Evolutionary conservation across 2,797 vertebrate species (phyloP).

Genomic region (Pseudopleuronectes americanus): DNA sequence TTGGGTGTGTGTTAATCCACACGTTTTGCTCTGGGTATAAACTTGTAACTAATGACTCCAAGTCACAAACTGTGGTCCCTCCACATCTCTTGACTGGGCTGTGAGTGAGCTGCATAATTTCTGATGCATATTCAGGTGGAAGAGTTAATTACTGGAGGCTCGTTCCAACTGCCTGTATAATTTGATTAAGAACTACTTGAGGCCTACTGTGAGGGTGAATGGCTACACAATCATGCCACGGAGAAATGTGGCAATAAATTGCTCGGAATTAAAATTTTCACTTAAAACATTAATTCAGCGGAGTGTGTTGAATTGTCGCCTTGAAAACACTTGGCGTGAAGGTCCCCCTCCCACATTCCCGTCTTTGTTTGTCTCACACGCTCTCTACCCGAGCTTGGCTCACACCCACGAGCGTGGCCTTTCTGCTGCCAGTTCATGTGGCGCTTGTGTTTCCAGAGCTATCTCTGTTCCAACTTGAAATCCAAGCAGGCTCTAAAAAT

Average conservation of each 20-base stretch:
- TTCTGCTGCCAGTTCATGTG: constrained; percentile 75
- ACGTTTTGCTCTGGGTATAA: constrained; percentile 61
- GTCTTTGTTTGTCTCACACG: constrained; percentile 53
- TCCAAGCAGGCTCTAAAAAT: constrained; percentile 76
- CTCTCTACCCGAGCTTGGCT: constrained; percentile 60
- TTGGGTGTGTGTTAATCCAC: constrained; percentile 37
- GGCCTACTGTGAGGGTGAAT: constrained; percentile 78
- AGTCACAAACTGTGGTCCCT: constrained; percentile 50
- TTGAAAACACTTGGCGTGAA: constrained; percentile 57
- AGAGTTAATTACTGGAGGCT: constrained; percentile 82
- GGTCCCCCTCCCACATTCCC: constrained; percentile 54
- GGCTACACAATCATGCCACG: constrained; percentile 73
- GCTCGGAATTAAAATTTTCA: constrained; percentile 83
- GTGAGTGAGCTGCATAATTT: constrained; percentile 75
- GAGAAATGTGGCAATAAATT: constrained; percentile 79
- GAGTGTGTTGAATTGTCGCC: constrained; percentile 62
- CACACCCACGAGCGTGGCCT: constrained; percentile 66
- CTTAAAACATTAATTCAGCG: constrained; percentile 77
- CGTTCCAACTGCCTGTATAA: constrained; percentile 79
- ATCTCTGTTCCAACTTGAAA: constrained; percentile 77
- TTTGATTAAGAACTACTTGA: constrained; percentile 84
- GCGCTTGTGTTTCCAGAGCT: constrained; percentile 71
- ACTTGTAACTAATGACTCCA: constrained; percentile 51
- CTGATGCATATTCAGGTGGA: constrained; percentile 79
- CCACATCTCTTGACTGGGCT: constrained; percentile 57